Conservation (phyloP, 2,797 vertebrate species). For the Sebastes hubbsi region DNA sequence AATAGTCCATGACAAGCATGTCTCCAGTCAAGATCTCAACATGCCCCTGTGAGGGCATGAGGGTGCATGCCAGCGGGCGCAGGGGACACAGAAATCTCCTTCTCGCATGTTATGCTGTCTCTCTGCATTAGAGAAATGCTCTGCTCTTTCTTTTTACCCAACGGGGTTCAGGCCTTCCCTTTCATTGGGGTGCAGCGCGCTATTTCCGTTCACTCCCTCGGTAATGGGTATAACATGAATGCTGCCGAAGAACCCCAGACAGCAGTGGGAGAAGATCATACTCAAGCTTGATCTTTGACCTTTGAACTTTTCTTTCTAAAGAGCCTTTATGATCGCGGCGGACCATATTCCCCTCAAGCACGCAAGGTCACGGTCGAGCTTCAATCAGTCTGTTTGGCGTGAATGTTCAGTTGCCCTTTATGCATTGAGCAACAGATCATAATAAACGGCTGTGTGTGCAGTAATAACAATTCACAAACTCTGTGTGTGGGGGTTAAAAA, state of each 20-base stretch:
- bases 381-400: slow-evolving; percentile 49
- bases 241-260: slow-evolving; percentile 46
- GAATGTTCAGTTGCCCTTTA: slow-evolving; percentile 35
- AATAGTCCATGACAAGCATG: slow-evolving; percentile 70
- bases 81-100: slow-evolving; percentile 39
- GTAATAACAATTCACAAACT: slow-evolving; percentile 30
- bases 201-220: slow-evolving; percentile 73
- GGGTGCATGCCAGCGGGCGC: slow-evolving; percentile 39
- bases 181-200: slow-evolving; percentile 38
- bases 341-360: slow-evolving; percentile 54
- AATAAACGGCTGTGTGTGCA: slow-evolving; percentile 36
- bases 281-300: slow-evolving; percentile 62
- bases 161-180: slow-evolving; percentile 46
- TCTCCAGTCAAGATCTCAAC: slow-evolving; percentile 66
- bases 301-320: slow-evolving; percentile 61
- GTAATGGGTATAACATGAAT: slow-evolving; percentile 63
- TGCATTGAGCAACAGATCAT: slow-evolving; percentile 40
- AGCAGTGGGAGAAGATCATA: slow-evolving; percentile 60
- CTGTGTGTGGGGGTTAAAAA: slow-evolving; percentile 12
- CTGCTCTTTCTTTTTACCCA: slow-evolving; percentile 39
- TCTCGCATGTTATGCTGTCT: slow-evolving; percentile 53
- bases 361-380: slow-evolving; percentile 48
- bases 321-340: slow-evolving; percentile 51
- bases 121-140: slow-evolving; percentile 55
- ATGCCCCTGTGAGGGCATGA: slow-evolving; percentile 37